Conservation (phyloP, 2,113 vertebrate species). For the Beaufortia kweichowensis region DNA sequence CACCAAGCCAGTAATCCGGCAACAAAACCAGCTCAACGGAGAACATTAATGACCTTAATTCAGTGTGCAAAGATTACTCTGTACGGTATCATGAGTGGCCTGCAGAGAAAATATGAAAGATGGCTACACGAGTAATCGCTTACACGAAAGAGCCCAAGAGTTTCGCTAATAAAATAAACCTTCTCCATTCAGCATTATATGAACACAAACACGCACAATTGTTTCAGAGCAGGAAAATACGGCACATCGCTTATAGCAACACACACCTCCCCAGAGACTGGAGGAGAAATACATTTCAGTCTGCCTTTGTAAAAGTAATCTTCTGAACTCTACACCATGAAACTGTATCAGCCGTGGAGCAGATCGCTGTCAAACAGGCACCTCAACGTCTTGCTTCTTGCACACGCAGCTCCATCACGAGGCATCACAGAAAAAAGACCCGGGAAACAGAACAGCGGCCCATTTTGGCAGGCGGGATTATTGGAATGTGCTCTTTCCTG, state of each 20-base stretch:
- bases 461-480: constrained; percentile 57
- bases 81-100: constrained; percentile 15
- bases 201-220: constrained; percentile 32
- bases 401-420: constrained; percentile 28
- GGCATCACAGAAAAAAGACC: constrained; percentile 34
- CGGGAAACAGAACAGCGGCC: constrained; percentile 49
- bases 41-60: constrained; percentile 19
- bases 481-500: constrained; percentile 61
- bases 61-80: constrained; percentile 15
- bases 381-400: background rate
- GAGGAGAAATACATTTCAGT: constrained; percentile 35
- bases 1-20: constrained; percentile 28
- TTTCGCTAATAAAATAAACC: constrained; percentile 17
- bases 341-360: constrained; percentile 37
- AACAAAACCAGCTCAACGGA: constrained; percentile 20
- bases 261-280: constrained; percentile 37
- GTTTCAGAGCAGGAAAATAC: constrained; percentile 29
- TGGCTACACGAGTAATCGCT: constrained; percentile 13
- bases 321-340: constrained; percentile 44
- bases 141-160: background rate
- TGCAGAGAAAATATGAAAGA: background rate
- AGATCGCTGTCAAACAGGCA: constrained; percentile 38
- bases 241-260: constrained; percentile 29
- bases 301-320: constrained; percentile 43
- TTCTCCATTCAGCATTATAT: background rate